phyloP scores from a whole-genome alignment of 2,113 vertebrate species.

The Otolemur garnettii region DNA sequence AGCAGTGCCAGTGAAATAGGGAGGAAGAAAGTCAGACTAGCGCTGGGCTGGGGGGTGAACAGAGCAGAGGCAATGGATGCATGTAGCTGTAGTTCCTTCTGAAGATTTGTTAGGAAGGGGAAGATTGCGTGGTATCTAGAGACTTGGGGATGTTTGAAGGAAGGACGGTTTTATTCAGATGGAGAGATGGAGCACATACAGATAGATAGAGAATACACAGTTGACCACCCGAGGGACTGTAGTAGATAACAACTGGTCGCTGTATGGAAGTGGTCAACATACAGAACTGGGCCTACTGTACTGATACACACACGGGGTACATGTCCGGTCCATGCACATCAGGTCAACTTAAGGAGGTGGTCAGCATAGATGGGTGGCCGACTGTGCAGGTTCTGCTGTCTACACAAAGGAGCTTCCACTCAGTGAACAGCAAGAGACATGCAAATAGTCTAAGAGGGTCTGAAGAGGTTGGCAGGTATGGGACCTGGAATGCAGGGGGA shows the following conservation, averaged over 20 bases:
- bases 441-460: neutral
- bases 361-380: too few species aligned
- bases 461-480: neutral
- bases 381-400: too few species aligned
- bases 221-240: too few species aligned
- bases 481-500: neutral
- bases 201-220: too few species aligned
- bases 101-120: neutral
- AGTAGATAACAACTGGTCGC: too few species aligned
- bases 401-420: too few species aligned
- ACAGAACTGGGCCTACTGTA: too few species aligned
- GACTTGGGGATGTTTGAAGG: neutral
- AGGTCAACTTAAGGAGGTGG: too few species aligned
- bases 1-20: neutral
- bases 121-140: neutral
- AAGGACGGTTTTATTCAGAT: neutral
- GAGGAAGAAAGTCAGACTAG: neutral
- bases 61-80: neutral
- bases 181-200: neutral
- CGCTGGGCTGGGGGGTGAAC: neutral
- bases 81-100: neutral
- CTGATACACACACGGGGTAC: too few species aligned
- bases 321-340: too few species aligned
- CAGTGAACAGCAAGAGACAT: neutral
- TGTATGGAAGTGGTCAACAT: too few species aligned